Conservation (phyloP, 2,888 invertebrate genomes). For the Pseudoips prasinana region DNA sequence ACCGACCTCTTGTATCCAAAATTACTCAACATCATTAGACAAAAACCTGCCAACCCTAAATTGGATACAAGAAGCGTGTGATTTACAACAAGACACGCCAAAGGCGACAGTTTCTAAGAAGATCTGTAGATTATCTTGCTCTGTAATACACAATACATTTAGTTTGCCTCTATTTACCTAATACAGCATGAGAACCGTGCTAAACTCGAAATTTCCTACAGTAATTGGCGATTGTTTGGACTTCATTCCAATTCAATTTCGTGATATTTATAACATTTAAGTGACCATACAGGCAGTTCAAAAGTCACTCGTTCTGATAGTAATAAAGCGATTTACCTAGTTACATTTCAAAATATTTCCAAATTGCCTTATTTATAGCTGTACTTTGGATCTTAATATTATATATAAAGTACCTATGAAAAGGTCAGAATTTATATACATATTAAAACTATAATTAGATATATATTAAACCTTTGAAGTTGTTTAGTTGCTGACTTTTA, state of each 20-base stretch:
- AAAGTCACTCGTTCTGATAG: slow-evolving; percentile 32
- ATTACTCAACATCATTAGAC: slow-evolving; percentile 12
- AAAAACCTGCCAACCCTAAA: slow-evolving; percentile 39
- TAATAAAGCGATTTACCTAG: slow-evolving; percentile 24
- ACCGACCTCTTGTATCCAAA: background rate
- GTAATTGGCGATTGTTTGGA: slow-evolving; percentile 61
- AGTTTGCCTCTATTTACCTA: slow-evolving; percentile 54
- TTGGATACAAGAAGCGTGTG: slow-evolving; percentile 46
- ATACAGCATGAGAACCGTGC: slow-evolving; percentile 54
- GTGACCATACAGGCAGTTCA: slow-evolving; percentile 35
- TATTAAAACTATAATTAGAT: no score
- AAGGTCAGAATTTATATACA: background rate
- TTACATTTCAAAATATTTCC: slow-evolving; percentile 22
- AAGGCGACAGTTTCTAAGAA: slow-evolving; percentile 64
- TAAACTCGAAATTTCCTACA: slow-evolving; percentile 53
- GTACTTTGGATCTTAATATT: no score
- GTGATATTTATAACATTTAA: slow-evolving; percentile 45
- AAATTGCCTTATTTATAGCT: slow-evolving; percentile 18
- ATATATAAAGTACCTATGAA: no score
- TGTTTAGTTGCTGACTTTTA: no score
- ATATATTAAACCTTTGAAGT: no score
- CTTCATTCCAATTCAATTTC: slow-evolving; percentile 50
- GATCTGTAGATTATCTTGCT: slow-evolving; percentile 59
- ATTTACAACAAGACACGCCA: slow-evolving; percentile 62
- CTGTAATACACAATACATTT: slow-evolving; percentile 43